Percentiles rank a stretch among this genome's conserved stretches.
Evolutionary conservation across 2,113 vertebrate genomes (phyloP).

Genomic region (Rhipidura dahli): DNA sequence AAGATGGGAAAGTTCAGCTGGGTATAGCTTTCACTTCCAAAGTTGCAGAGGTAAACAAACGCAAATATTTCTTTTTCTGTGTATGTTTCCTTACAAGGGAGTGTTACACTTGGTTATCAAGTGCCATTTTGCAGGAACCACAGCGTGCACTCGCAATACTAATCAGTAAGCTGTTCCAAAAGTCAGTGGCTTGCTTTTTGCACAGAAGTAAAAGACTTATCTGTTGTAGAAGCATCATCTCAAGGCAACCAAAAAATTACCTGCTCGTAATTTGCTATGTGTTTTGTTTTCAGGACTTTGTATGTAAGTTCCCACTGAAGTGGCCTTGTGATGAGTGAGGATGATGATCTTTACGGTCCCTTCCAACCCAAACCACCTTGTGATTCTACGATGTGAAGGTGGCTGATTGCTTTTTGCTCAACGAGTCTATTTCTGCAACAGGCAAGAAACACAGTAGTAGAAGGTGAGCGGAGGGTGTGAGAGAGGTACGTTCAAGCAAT

Average conservation of each 20-base stretch:
- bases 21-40: not conserved
- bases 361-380: not conserved
- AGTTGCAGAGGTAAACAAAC: not conserved
- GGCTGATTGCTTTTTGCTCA: accelerated
- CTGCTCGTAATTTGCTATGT: not conserved
- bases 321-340: accelerated
- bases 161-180: not conserved
- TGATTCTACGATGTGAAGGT: accelerated
- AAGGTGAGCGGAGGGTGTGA: accelerated
- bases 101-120: not conserved
- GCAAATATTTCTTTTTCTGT: not conserved
- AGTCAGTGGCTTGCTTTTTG: not conserved
- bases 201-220: not conserved
- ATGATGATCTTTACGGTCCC: not conserved
- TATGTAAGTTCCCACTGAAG: not conserved
- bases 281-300: not conserved
- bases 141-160: not conserved
- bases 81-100: not conserved
- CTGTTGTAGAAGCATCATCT: not conserved
- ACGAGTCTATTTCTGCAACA: accelerated
- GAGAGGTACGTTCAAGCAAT: accelerated
- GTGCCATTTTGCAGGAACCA: not conserved
- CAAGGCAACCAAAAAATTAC: not conserved
- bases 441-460: accelerated
- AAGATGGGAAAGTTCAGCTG: not conserved